Percentiles rank a stretch among this genome's conserved stretches.
These are phyloP conservation scores for Diachasma alloeum DNA, from an alignment of 1,140 invertebrate genomes.

Conservation along the genomic window DNA sequence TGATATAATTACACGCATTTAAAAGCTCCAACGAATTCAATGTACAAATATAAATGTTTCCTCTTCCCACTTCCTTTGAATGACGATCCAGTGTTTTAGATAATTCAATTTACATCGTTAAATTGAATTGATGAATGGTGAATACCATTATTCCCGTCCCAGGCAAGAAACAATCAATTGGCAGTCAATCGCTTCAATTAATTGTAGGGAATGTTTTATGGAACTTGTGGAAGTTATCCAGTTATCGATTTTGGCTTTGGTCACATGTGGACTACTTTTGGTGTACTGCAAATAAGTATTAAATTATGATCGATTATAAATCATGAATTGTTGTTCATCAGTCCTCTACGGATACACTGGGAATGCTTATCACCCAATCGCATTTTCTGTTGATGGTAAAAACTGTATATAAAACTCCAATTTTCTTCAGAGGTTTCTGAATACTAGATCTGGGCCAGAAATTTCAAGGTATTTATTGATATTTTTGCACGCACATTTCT, in stretches of 20 bases:
- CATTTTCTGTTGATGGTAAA: too few species aligned
- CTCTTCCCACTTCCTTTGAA: not conserved
- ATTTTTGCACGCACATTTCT: too few species aligned
- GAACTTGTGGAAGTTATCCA: not conserved
- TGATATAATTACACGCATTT: not conserved
- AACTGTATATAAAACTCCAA: too few species aligned
- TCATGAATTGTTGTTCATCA: too few species aligned
- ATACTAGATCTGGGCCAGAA: too few species aligned
- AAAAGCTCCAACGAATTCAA: not conserved
- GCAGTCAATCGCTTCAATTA: not conserved
- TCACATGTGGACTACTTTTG: conserved; percentile 65
- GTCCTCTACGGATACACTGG: too few species aligned
- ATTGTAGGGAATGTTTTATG: not conserved
- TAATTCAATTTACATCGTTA: not conserved
- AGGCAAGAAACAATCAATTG: not conserved
- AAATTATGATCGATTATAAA: conserved; percentile 15
- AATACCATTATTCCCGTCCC: not conserved
- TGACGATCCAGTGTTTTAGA: not conserved
- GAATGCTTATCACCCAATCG: too few species aligned
- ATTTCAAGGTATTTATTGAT: too few species aligned
- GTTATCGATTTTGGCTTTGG: conserved; percentile 37
- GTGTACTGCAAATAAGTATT: conserved; percentile 55
- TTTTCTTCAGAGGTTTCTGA: too few species aligned
- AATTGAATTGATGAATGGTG: too few species aligned
- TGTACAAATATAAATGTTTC: not conserved